phyloP scores from a whole-genome alignment of 2,797 vertebrate genomes.

The Denticeps clupeoides region DNA sequence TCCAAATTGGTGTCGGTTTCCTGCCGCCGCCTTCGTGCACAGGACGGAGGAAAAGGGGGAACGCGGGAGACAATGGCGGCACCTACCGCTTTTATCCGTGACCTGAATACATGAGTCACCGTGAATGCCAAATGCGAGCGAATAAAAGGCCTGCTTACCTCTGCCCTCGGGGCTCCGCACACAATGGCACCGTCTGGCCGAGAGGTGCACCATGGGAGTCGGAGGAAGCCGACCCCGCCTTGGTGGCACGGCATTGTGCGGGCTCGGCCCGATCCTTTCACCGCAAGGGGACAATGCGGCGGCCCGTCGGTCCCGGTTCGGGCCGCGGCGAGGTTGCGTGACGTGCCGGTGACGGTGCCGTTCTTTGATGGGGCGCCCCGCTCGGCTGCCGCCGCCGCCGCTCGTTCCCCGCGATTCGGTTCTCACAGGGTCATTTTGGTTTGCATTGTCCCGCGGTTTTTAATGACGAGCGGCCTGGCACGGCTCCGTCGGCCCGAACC shows the following conservation, averaged over 20 bases:
- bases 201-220: slow-evolving; percentile 1
- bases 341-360: slow-evolving; percentile 22
- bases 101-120: slow-evolving; percentile 31
- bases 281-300: not conserved
- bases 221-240: slow-evolving; percentile 9
- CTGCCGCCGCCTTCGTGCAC: slow-evolving; percentile 21
- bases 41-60: not conserved
- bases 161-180: not conserved
- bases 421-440: no score
- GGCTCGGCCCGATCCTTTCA: not conserved
- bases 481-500: no score
- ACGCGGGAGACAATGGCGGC: slow-evolving; percentile 23
- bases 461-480: no score
- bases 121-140: slow-evolving; percentile 25
- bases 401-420: no score
- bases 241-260: not conserved
- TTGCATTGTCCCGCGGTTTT: no score
- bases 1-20: slow-evolving; percentile 37
- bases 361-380: no score
- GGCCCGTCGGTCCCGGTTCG: not conserved
- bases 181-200: slow-evolving; percentile 6
- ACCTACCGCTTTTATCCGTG: slow-evolving; percentile 29
- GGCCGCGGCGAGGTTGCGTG: slow-evolving; percentile 20
- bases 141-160: slow-evolving; percentile 15
- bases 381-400: no score